A percentile compares a stretch with the other conserved stretches of the same genome.
Conservation (phyloP, 2,888 invertebrate species). For the Mesoligia furuncula region DNA sequence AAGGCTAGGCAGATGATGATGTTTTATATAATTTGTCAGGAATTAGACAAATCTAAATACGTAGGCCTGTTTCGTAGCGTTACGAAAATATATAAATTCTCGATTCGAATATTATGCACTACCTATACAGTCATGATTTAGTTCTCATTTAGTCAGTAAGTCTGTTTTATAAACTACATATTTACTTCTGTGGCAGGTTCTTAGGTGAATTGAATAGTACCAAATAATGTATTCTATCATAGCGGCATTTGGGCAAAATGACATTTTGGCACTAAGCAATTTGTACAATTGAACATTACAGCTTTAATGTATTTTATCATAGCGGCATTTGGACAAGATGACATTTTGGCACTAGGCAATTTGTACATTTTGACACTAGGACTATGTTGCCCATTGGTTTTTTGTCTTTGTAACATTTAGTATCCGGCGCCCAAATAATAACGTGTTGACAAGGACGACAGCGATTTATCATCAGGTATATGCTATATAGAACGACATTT, state of each 20-base stretch:
- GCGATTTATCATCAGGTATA: slow-evolving; percentile 8
- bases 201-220: background rate
- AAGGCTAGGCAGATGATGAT: background rate
- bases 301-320: no score
- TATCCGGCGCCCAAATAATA: background rate
- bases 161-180: slow-evolving; percentile 1
- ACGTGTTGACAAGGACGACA: slow-evolving; percentile 5
- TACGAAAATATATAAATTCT: slow-evolving; percentile 1
- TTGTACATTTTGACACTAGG: no score
- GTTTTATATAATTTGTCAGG: background rate
- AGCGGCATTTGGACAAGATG: no score
- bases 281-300: no score
- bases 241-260: no score
- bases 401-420: no score
- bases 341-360: no score
- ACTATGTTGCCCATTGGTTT: no score
- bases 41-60: background rate
- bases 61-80: background rate
- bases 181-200: background rate
- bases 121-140: background rate
- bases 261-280: no score
- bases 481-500: slow-evolving; percentile 15
- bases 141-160: background rate
- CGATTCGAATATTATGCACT: background rate
- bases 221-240: no score